Evolutionary conservation across 2,888 invertebrate genomes (phyloP), one percentile per base, ranked within the genome.

Genomic region (Choristoneura rosaceana): DNA sequence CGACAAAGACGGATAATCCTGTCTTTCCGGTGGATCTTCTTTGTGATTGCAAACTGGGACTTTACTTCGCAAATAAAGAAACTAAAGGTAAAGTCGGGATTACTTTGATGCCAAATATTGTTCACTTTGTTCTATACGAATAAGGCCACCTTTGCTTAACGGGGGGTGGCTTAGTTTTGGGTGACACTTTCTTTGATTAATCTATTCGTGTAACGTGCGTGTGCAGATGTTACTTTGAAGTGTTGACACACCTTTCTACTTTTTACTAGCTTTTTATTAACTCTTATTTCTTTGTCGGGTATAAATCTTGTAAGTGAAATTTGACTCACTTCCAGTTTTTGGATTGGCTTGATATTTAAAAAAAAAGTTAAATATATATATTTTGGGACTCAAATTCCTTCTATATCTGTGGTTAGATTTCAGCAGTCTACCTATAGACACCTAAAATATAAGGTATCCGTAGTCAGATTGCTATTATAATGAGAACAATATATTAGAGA

Each of bases 31-130:
- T 73, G 73, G 73, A 73, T 73, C 68, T 69, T 69, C 73, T 73
- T 73, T 73, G 73, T 73, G 73, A 73, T 73, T 73, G 73, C 73
- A 73, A 73, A 73, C 73, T 68, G 73, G 73, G 73, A 69, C 69
- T 73, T 67, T 68, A 33, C 63, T 69, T 73, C 59, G 63, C 73
- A 73, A 73, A 73, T 73, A 73, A 73, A 73, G 68, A 73, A 73
- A 73, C 73, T 73, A 73, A 73, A 73, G 67, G 71, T 68, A 73
- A 68, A 69, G 73, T 73, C 64, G 50, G 64, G 73, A 73, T 73
- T 73, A 73, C 73, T 73, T 73, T 73, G 73, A 73, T 69, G 73
- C 73, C 73, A 73, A 73, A 73, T 73, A 71, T 71, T 71, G 71
- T 71, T 71, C 71, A 71, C 71, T 71, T 71, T 63, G 63, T 71